Evolutionary conservation across 2,888 invertebrate species (phyloP), one percentile per base, ranked within the genome.

Genomic region (Rugalucina vietnamica): DNA sequence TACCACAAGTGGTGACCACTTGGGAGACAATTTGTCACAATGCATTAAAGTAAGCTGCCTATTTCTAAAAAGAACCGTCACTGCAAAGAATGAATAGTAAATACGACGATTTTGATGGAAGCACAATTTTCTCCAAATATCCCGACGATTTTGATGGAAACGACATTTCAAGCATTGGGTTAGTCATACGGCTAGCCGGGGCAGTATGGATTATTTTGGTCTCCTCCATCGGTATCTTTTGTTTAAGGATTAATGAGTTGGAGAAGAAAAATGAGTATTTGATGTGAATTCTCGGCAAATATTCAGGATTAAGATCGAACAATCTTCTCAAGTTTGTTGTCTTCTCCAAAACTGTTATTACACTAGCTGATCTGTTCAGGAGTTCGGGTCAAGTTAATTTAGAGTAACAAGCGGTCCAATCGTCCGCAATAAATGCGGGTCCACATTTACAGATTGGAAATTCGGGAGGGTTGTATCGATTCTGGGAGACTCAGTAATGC

Each of bases 371-470:
- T 89, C 84, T 86, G 83, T 84, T 85, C 86, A 81, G 79, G 77
- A 81, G 75, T 84, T 81, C 79, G 87, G 90, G 89, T 90, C 88
- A 88, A 86, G 88, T 89, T 88, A 90, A 90, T 90, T 87, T 90
- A 85, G 84, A 84, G 79, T 87, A 85, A 88, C 87, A 88, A 88
- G 86, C 77, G 83, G 82, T 81, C 78, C 88, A 84, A 89, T 89
- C 89, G 85, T 84, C 88, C 87, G 79, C 81, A 74, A 85, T 83
- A 81, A 87, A 87, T 82, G 84, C 79, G 70, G 76, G 34, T 74
- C 83, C 79, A 84, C 80, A 84, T 81, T 57, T 79, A 74, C 54
- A 76, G 75, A 81, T 84, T 71, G 79, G 79, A 81, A 83, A 83
- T 86, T 75, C 54, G 34, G 77, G 76, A 79, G 85, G 79, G 76